phyloP scores from a whole-genome alignment of 2,888 invertebrate genomes.

The Melieria omissa region DNA sequence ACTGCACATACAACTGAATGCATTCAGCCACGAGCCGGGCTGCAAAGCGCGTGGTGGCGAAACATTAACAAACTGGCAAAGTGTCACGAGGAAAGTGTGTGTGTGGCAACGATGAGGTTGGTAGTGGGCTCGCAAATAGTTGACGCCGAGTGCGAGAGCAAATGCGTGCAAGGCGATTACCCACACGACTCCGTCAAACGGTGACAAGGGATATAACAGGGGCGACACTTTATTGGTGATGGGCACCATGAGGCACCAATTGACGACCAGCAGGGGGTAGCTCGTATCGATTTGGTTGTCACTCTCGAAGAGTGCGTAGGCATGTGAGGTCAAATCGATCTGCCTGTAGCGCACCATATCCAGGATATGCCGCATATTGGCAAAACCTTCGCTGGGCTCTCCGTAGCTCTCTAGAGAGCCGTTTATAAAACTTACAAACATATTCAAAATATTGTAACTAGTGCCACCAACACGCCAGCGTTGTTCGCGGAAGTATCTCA shows the following conservation, averaged over 20 bases:
- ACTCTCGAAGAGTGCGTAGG: constrained; percentile 55
- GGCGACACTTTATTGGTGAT: constrained; percentile 53
- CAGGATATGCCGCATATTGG: constrained; percentile 56
- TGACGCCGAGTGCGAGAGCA: neutral
- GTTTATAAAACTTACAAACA: constrained; percentile 44
- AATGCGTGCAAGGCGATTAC: constrained; percentile 1
- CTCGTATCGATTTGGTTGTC: constrained; percentile 54
- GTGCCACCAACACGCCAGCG: too few species aligned
- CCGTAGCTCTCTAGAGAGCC: constrained; percentile 48
- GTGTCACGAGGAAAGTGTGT: constrained; percentile 7
- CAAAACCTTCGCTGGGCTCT: constrained; percentile 43
- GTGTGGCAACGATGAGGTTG: too few species aligned
- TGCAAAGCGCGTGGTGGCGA: constrained; percentile 43
- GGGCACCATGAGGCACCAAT: constrained; percentile 61
- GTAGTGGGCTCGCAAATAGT: constrained; percentile 38
- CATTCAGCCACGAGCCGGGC: constrained; percentile 43
- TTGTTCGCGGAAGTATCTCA: too few species aligned
- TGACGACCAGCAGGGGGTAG: constrained; percentile 57
- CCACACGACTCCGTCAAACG: constrained; percentile 55
- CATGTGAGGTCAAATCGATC: constrained; percentile 54
- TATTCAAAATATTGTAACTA: too few species aligned
- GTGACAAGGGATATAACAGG: constrained; percentile 53
- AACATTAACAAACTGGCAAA: constrained; percentile 53
- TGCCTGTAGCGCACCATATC: constrained; percentile 49
- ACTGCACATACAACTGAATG: constrained; percentile 46